phyloP scores from a whole-genome alignment of 2,888 invertebrate genomes.

The Andrena camellia region DNA sequence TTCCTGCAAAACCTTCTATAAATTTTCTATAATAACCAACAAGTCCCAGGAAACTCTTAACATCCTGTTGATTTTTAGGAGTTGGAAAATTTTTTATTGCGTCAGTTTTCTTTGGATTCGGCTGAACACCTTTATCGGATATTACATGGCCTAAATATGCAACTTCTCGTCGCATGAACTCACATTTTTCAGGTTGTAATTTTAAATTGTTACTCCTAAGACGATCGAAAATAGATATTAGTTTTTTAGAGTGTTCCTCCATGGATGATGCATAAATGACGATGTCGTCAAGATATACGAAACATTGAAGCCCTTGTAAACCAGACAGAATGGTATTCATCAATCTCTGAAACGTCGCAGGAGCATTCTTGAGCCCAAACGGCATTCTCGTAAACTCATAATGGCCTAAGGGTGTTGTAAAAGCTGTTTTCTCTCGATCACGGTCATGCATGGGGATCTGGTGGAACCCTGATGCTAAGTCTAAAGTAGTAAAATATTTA shows the following conservation, averaged over 20 bases:
- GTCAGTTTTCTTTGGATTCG: constrained; percentile 6
- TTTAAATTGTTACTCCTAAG: neutral
- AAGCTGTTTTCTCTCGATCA: neutral
- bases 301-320: neutral
- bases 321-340: neutral
- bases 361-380: neutral
- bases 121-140: constrained; percentile 10
- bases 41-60: constrained; percentile 1
- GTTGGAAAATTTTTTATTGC: neutral
- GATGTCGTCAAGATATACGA: too few relatives aligned
- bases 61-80: constrained; percentile 9
- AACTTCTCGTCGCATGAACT: constrained; percentile 16
- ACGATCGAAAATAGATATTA: constrained; percentile 15
- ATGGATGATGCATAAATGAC: neutral
- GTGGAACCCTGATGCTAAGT: neutral
- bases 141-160: constrained; percentile 26
- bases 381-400: neutral
- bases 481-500: constrained; percentile 2
- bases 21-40: constrained; percentile 4
- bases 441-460: neutral
- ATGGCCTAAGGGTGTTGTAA: neutral
- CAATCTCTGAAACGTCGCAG: neutral
- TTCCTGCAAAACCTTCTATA: neutral
- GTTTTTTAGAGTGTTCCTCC: constrained; percentile 13
- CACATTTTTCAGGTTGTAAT: constrained; percentile 22